Evolutionary conservation across 1,140 invertebrate species (phyloP).

Genomic region (Lordiphosa clarofinis): DNA sequence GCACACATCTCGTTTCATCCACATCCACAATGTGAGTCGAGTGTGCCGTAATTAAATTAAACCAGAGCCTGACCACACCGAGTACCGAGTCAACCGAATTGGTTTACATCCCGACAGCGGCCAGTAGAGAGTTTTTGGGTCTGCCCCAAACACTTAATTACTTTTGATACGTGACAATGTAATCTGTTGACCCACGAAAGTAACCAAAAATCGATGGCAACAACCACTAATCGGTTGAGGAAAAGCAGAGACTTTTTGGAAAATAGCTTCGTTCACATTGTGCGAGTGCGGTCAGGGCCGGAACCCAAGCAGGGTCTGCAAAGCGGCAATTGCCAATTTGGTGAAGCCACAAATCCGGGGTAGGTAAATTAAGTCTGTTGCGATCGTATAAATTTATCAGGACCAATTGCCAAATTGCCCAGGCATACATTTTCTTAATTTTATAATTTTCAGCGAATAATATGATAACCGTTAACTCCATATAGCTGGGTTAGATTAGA

Average conservation of each 20-base stretch:
- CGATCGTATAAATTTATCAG: background rate
- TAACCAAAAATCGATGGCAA: conserved; percentile 32
- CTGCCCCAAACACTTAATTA: conserved; percentile 43
- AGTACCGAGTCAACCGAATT: conserved; percentile 27
- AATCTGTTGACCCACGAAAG: conserved; percentile 27
- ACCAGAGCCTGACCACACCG: conserved; percentile 31
- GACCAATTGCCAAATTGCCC: conserved; percentile 10
- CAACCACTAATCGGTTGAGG: conserved; percentile 9
- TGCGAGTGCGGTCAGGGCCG: background rate
- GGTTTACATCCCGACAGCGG: conserved; percentile 8
- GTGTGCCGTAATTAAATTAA: conserved; percentile 49
- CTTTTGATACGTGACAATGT: conserved; percentile 57
- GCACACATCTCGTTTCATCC: conserved; percentile 15
- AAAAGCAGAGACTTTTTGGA: background rate
- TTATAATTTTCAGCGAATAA: background rate
- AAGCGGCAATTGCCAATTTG: background rate
- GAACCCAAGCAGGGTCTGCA: background rate
- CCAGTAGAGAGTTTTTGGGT: background rate
- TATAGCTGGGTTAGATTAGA: no score
- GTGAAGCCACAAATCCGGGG: conserved; percentile 9
- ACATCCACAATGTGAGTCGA: conserved; percentile 4
- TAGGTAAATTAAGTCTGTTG: conserved; percentile 5
- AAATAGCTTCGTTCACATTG: background rate
- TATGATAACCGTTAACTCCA: no score
- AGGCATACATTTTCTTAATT: background rate